Evolutionary conservation across 2,888 invertebrate species (phyloP), one percentile per base, ranked within the genome.

Genomic region (Phragmatobia fuliginosa): DNA sequence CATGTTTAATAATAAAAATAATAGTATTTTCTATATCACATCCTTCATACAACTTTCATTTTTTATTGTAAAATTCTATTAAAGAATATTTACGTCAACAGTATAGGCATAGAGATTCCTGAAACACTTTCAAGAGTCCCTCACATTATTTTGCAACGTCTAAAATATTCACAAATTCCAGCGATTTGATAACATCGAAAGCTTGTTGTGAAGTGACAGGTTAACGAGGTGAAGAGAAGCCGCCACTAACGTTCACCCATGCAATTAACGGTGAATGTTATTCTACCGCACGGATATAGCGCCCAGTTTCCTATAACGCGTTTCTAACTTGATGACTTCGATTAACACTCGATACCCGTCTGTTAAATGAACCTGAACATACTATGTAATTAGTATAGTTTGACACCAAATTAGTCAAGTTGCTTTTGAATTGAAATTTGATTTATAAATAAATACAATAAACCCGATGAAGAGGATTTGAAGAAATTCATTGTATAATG

Each of bases 241-340:
- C 65, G 66, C 63, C 56, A 28, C 28, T 45, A 69, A 69, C 68
- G 67, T 58, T 31, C 68, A 62, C 52, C 70, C 72, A 76, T 74
- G 68, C 76, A 79, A 79, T 79, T 78, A 78, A 67, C 64, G 59
- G 63, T 5, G 59, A 67, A 72, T 69, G 63, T 73, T 70, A 76
- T 76, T 75, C 73, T 67, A 72, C 74, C 68, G 58, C 70, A 3
- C 16, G 21, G 36, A 67, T 67, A 31, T 61, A 61, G 45, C 59
- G 7, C 32, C 8, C 38, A 25, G 59, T 59, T 59, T 32, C 38
- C 66, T 28, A 32, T 31, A 32, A 58, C 32, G 32, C 16, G 16
- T 60, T 45, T 21, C 38, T 18, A 33, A 73, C 33, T 36, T 7
- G 36, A 45, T 31, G 3, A 11, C 8, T 21, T 33, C 32, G 32